phyloP scores from a whole-genome alignment of 2,797 vertebrate genomes.

The Scolopax bukidnonensis region DNA sequence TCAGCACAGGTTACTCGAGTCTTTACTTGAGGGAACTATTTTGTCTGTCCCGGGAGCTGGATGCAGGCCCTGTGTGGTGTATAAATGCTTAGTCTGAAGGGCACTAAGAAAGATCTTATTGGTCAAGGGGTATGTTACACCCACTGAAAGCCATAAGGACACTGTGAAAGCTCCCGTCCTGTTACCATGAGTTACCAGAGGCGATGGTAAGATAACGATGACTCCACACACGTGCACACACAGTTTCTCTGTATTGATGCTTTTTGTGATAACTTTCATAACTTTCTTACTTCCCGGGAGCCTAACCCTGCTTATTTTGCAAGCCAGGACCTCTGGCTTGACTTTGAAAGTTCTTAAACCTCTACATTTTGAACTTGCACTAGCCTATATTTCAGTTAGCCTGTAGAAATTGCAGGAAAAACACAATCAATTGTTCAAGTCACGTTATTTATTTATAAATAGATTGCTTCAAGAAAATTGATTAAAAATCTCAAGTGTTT shows the following conservation, averaged over 20 bases:
- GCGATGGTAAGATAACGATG: accelerated
- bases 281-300: background rate
- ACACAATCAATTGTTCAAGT: background rate
- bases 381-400: background rate
- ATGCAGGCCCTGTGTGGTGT: background rate
- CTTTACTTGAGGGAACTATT: background rate
- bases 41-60: background rate
- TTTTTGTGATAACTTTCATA: background rate
- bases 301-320: background rate
- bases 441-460: background rate
- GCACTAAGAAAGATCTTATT: background rate
- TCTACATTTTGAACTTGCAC: background rate
- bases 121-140: background rate
- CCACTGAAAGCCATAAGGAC: background rate
- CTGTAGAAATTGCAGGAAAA: background rate
- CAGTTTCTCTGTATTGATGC: background rate
- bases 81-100: background rate
- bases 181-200: background rate
- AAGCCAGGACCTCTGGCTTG: background rate
- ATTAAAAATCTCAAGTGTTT: background rate
- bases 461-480: background rate
- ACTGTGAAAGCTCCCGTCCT: background rate
- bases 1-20: background rate
- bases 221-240: accelerated
- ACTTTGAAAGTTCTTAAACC: background rate